Evolutionary conservation across 2,888 invertebrate species (phyloP).

Genomic region (Lasioglossum calceatum): DNA sequence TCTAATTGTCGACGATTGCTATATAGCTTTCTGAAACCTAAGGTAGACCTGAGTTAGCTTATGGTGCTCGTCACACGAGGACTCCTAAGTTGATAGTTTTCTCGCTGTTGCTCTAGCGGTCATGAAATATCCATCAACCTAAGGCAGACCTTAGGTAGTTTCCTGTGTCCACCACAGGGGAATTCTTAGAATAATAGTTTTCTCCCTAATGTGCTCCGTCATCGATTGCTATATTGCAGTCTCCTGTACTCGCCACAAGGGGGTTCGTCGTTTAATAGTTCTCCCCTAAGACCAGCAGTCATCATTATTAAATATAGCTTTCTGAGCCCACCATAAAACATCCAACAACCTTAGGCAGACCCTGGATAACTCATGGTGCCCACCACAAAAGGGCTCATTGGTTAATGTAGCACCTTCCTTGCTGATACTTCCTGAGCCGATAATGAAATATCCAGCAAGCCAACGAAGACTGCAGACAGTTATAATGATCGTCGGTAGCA

Average conservation of each 20-base stretch:
- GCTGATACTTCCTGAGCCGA: not conserved
- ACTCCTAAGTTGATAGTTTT: not conserved
- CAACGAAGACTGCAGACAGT: not conserved
- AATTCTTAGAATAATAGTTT: not conserved
- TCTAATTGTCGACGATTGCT: not conserved
- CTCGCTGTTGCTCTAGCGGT: not conserved
- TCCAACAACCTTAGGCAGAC: not conserved
- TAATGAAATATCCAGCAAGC: not conserved
- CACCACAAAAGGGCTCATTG: not conserved
- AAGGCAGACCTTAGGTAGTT: not conserved
- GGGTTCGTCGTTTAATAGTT: not conserved
- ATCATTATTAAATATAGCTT: not conserved
- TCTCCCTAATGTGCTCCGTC: not conserved
- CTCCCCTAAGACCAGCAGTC: not conserved
- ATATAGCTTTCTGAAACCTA: too few relatives aligned
- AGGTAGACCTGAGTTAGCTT: not conserved
- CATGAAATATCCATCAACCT: not conserved
- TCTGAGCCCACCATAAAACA: not conserved
- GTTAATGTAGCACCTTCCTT: not conserved
- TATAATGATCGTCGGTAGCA: not conserved
- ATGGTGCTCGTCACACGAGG: not conserved
- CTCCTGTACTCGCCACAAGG: not conserved
- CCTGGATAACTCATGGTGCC: not conserved
- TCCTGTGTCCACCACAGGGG: not conserved
- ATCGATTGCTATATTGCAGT: not conserved